phyloP scores from a whole-genome alignment of 1,140 invertebrate species.

The Drosophila kanapiae region DNA sequence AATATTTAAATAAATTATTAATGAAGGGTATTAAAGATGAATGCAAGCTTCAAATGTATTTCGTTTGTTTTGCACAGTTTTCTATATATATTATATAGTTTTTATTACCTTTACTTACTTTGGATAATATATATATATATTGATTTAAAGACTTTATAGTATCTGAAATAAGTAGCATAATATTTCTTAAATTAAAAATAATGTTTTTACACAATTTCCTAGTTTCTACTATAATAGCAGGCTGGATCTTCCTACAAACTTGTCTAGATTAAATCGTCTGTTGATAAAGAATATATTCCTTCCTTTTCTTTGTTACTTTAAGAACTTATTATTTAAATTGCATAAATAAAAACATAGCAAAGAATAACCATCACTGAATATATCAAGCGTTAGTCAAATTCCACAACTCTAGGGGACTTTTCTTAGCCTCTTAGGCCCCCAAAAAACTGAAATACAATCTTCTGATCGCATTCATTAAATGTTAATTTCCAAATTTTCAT shows the following conservation, averaged over 20 bases:
- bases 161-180: background rate
- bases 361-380: background rate
- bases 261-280: too few species aligned
- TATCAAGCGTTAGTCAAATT: background rate
- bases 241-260: too few species aligned
- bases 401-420: background rate
- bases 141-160: background rate
- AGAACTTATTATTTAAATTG: background rate
- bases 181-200: background rate
- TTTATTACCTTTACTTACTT: background rate
- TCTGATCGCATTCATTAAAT: conserved; percentile 24
- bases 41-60: background rate
- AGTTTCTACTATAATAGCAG: too few species aligned
- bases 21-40: conserved; percentile 18
- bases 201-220: too few species aligned
- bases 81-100: background rate
- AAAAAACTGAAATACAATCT: background rate
- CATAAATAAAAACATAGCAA: background rate
- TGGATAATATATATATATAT: background rate
- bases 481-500: conserved; percentile 51
- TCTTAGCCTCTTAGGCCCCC: background rate
- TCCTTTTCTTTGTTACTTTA: background rate
- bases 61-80: background rate
- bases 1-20: conserved; percentile 23
- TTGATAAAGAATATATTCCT: too few species aligned